These are phyloP conservation scores for Psylliodes chrysocephalus DNA, from an alignment of 2,888 invertebrate genomes.

Conservation along the genomic window DNA sequence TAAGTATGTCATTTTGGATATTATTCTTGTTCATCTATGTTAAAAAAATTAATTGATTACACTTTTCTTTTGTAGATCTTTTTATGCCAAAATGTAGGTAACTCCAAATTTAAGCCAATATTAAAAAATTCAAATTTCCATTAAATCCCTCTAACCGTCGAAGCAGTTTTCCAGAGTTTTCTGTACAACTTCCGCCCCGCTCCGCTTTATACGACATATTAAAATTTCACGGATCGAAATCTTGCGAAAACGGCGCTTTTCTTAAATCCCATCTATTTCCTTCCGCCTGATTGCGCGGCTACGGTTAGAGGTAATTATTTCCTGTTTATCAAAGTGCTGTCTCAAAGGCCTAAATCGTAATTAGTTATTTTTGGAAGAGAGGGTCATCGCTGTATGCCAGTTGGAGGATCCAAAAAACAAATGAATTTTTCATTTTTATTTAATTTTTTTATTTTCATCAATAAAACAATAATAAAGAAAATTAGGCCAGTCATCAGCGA, in stretches of 20 bases:
- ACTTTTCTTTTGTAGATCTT: too few species aligned
- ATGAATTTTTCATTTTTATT: too few species aligned
- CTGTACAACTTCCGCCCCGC: constrained; percentile 5
- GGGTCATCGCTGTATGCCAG: too few species aligned
- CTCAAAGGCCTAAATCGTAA: background rate
- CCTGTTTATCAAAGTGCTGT: constrained; percentile 22
- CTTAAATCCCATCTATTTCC: constrained; percentile 26
- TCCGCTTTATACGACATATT: constrained; percentile 16
- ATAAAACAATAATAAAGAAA: too few species aligned
- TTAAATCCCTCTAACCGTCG: constrained; percentile 1
- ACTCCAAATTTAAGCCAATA: background rate
- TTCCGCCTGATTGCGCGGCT: constrained; percentile 16
- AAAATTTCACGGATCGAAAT: constrained; percentile 20
- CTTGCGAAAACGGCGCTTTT: constrained; percentile 15
- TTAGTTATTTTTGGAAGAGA: too few species aligned
- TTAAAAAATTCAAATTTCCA: constrained; percentile 5
- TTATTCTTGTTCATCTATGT: too few species aligned
- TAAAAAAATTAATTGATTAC: too few species aligned
- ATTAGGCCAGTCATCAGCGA: too few species aligned
- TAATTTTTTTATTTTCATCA: too few species aligned
- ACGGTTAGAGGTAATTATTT: constrained; percentile 23
- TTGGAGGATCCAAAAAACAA: too few species aligned
- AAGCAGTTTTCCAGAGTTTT: constrained; percentile 6
- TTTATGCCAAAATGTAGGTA: too few species aligned
- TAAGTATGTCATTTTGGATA: too few species aligned